Base-by-base conservation (phyloP, 2,888 invertebrate species). In the Tanytarsus gracilentus region DNA sequence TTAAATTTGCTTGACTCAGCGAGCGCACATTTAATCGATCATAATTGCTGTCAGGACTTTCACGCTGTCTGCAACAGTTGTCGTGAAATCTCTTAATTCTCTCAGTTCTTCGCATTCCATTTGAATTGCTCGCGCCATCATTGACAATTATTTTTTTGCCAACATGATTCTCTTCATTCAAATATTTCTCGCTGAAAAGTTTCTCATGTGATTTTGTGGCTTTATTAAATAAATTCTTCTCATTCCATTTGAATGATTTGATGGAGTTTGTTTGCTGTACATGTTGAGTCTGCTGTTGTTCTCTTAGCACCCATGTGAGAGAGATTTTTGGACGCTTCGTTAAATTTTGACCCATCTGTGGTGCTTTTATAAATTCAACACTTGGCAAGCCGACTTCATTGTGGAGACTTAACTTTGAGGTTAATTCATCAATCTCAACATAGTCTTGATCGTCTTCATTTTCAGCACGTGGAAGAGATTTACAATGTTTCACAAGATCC, bases 251-350 rank as follows among this genome's bases (percentile, higher is more conserved):
- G 18, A 18, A 39, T 72, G 64, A 73, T 71, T 21, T 71, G 70
- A 62, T 69, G 69, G 26, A 69, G 68, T 64, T 63, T 70, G 63
- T 53, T 39, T 62, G 61, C 51, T 58, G 63, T 33, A 52, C 61
- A 58, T 63, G 62, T 29, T 67, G 66, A 53, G 68, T 67, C 63
- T 79, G 79, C 52, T 79, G 76, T 66, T 82, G 80, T 64, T 83
- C 83, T 67, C 83, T 80, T 39, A 86, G 74, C 61, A 86, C 84
- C 86, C 87, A 86, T 58, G 85, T 85, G 61, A 86, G 76, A 61
- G 86, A 85, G 71, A 86, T 80, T 72, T 85, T 86, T 64, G 85
- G 78, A 66, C 77, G 75, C 65, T 71, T 70, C 65, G 72, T 78
- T 66, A 78, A 71, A 71, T 75, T 77, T 69, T 79, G 79, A 70